Base-by-base conservation (phyloP, 1,140 invertebrate species). In the Rhizoglyphus robini region DNA sequence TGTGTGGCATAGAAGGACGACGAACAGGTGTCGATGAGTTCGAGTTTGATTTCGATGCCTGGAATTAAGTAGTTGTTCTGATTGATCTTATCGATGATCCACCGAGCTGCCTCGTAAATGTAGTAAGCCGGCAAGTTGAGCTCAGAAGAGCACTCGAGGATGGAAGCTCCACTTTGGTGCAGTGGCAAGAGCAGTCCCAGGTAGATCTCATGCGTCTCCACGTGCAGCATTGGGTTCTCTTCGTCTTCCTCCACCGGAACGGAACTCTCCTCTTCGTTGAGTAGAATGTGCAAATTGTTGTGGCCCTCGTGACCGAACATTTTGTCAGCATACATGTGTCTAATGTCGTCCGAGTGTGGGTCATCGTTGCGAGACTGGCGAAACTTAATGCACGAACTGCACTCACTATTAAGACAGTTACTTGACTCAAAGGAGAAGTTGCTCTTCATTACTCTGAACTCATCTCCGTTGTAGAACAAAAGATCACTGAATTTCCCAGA, bases 71-170 rank as follows among this genome's bases (percentile, higher is more conserved):
- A 65, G 29, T 65, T 61, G 59, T 76, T 70, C n/a, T 67, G 64
- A 69, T 80, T 80, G 18, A 79, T 70, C 60, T 77, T 71, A 58
- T 79, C 75, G n/a, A 79, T 60, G 4, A 76, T 75, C 77, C 77
- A 79, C 1, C 76, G 68, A 4, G 78, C 73, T 1, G 78, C 77
- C 69, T 80, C 79, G 63, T 78, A 76, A 5, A 75, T 70, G 59
- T 78, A 75, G 69, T 79, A 74, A 0, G 71, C 68, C 57, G 73
- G 76, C 5, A 47, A n/a, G 38, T 70, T 69, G 18, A 70, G 46
- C 29, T 65, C 67, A 5, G 57, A 60, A 32, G 66, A 68, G 51
- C 69, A 70, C 29, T 67, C 63, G 1, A 70, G 31, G 60, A 72
- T 70, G 29, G 66, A 65, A 1, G 30, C 15, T 4, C 73, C 74